Evolutionary conservation across 2,113 vertebrate species (phyloP), one percentile per base, ranked within the genome.

Genomic region (Platichthys flesus): DNA sequence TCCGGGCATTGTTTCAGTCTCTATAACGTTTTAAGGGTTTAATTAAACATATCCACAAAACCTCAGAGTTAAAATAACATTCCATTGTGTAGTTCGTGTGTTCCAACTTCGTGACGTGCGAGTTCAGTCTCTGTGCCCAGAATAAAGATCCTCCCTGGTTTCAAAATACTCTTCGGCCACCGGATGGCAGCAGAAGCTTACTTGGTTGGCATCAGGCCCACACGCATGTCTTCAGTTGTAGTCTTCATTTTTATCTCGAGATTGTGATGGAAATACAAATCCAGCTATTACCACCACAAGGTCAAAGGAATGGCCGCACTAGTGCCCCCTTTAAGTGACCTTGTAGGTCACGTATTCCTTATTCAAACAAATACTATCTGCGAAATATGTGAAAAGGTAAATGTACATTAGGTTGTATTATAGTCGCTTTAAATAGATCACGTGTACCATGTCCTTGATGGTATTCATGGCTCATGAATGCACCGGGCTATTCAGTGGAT

Each of bases 161-260:
- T 8, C 67, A 74, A 3, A 75, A 18, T 75, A 24, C 2, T 45
- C 2, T 76, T 58, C 62, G 42, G 23, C 72, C 92, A 92, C 79
- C 72, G 3, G 88, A 78, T 76, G 89, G 90, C 89, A 89, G 89
- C 65, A 86, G 69, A 88, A 58, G 79, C 51, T 54, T 2, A 76
- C 55, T 52, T 67, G 31, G 23, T 23, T 47, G 23, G 3, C 20
- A 5, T 42, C 20, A 37, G 47, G 5, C 45, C 1, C 14, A 5
- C 35, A 37, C 5, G 3, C 20, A 65, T 24, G 12, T 7, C 12
- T 18, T 2, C 0, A 21, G 5, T 52, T 58, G 1, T 59, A 0
- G 5, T 49, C 5, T 55, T 2, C 15, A 35, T 12, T 51, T 51
- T 40, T 18, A 47, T 55, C 59, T 47, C 4, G 16, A 56, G 28